Percentiles rank a stretch among this genome's conserved stretches.
phyloP scores from a whole-genome alignment of 2,797 vertebrate species.

The Platyrinchus mystaceus region DNA sequence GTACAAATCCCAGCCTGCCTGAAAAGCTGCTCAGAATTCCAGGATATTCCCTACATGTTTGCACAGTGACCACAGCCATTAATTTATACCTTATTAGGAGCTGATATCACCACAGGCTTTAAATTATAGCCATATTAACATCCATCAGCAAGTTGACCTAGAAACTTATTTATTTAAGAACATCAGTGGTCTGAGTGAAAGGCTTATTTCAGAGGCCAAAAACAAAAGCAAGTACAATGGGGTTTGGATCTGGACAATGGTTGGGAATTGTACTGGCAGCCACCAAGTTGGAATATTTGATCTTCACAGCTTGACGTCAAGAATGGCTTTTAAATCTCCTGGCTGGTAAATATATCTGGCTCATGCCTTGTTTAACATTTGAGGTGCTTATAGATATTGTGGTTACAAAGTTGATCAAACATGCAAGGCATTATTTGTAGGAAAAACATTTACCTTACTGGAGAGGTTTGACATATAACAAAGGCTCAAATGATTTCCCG shows the following conservation, averaged over 20 bases:
- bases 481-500: conserved; percentile 48
- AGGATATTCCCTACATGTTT: background rate
- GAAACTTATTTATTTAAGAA: conserved; percentile 71
- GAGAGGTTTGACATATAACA: background rate
- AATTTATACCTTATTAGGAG: background rate
- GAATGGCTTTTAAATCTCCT: conserved; percentile 72
- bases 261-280: conserved; percentile 65
- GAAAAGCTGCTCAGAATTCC: background rate
- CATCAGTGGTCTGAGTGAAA: conserved; percentile 58
- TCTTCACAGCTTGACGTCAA: conserved; percentile 75
- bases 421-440: conserved; percentile 42
- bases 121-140: background rate
- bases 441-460: conserved; percentile 60
- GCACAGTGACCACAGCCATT: background rate
- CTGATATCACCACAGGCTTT: background rate
- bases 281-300: conserved; percentile 68
- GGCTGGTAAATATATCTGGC: conserved; percentile 68
- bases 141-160: conserved; percentile 61
- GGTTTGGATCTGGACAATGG: conserved; percentile 70
- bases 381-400: conserved; percentile 61
- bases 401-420: conserved; percentile 55
- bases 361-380: conserved; percentile 44
- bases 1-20: background rate
- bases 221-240: conserved; percentile 64
- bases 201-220: conserved; percentile 62